Evolutionary conservation across 2,888 invertebrate genomes (phyloP).

Genomic region (Hesperia comma): DNA sequence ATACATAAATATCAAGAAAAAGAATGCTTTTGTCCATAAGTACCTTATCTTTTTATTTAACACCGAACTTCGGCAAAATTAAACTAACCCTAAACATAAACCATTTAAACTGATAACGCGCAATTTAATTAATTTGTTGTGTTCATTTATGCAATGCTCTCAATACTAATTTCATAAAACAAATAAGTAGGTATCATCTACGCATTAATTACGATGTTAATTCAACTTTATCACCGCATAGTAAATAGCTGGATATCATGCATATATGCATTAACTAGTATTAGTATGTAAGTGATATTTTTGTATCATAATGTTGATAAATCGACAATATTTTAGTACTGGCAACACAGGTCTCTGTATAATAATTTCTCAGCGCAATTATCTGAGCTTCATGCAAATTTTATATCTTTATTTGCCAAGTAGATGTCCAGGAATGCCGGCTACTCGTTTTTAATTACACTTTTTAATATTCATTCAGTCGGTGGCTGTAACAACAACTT

Average conservation of each 20-base stretch:
- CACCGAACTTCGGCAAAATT: too few species aligned
- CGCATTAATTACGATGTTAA: too few species aligned
- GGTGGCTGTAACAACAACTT: not conserved
- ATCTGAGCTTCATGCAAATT: constrained; percentile 25
- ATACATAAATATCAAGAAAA: too few species aligned
- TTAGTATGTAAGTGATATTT: not conserved
- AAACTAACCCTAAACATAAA: too few species aligned
- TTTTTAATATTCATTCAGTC: constrained; percentile 26
- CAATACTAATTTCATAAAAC: too few species aligned
- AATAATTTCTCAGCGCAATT: constrained; percentile 16
- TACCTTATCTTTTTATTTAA: too few species aligned
- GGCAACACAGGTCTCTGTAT: constrained; percentile 13
- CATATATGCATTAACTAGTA: not conserved
- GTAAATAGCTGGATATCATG: not conserved
- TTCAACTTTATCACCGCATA: not conserved
- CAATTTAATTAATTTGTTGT: too few species aligned
- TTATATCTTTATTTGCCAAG: constrained; percentile 36
- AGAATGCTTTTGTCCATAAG: too few species aligned
- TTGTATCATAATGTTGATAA: not conserved
- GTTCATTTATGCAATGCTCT: too few species aligned
- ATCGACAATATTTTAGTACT: constrained; percentile 18
- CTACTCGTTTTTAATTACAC: constrained; percentile 38
- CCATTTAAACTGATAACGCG: too few species aligned
- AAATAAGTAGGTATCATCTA: too few species aligned
- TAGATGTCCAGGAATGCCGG: constrained; percentile 34